Evolutionary conservation across 92 coral and sea anemone species (phyloP), one percentile per base, ranked within the genome.

Genomic region (Heliopora coerulea): DNA sequence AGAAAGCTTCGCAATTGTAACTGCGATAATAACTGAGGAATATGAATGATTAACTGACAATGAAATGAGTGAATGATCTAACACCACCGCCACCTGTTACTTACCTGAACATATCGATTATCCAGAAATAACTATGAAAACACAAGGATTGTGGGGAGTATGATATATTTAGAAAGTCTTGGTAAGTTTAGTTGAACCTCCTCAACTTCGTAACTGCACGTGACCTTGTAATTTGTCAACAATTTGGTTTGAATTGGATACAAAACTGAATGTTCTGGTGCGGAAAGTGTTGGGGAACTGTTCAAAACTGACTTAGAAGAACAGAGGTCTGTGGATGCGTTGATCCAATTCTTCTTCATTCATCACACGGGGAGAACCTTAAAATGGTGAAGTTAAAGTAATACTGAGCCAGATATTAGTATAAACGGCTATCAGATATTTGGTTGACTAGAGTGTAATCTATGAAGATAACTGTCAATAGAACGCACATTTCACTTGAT

Each of bases 151-250:
- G 52, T 6, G 52, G n/a, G 52, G 14, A 8, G n/a, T 46, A 6
- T 15, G 17, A 2, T 46, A n/a, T 46, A 2, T 46, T 8, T 46
- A 4, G 5, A 37, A 4, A 37, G 5, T 37, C 12, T 12, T 37
- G 42, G 42, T 37, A 37, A 4, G 56, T 65, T 65, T 18, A 9
- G 72, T 35, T 54, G 37, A 39, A 54, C 15, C 20, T 39, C 40
- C 13, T 21, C 26, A 65, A 25, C 1, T 65, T 40, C 11, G 9
- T 23, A 10, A n/a, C 9, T 35, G 46, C 35, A 40, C 15, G 27
- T 21, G 56, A 23, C 31, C 1, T 44, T 34, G 10, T 67, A 19
- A 63, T 63, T 63, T 63, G 70, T 63, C 34, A 63, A 63, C 70
- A 63, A 37, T 24, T 63, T 59, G 40, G 5, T 59, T 8, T n/a